A percentile compares a stretch with the other conserved stretches of the same genome.
Conservation (phyloP, 2,113 vertebrate species). For the Nerophis ophidion region DNA sequence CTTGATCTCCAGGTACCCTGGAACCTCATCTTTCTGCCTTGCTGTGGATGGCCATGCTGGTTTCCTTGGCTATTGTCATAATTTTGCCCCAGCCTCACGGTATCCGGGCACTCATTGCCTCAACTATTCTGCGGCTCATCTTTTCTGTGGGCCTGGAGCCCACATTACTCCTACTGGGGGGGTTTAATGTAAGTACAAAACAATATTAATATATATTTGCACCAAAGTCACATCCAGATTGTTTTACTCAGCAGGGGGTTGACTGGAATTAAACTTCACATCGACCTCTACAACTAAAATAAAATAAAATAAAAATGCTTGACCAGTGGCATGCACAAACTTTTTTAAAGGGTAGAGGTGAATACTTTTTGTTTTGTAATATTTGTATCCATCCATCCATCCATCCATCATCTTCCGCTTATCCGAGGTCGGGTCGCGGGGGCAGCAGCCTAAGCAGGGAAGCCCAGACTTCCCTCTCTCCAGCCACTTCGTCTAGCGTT, state of each 20-base stretch:
- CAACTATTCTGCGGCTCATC: slow-evolving; percentile 90
- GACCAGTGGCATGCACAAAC: no score
- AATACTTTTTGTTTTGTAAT: no score
- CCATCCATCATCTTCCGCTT: no score
- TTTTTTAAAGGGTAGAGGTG: no score
- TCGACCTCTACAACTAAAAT: background rate
- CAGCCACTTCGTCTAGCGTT: no score
- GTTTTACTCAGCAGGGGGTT: background rate
- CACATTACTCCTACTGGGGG: slow-evolving; percentile 88
- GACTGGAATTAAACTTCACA: background rate
- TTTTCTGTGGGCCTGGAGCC: slow-evolving; percentile 96
- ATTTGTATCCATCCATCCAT: no score
- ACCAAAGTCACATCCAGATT: background rate
- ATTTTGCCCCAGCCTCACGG: slow-evolving; percentile 93
- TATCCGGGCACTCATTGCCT: slow-evolving; percentile 90
- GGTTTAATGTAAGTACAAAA: slow-evolving; percentile 84
- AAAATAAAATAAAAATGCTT: no score
- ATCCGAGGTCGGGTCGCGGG: no score
- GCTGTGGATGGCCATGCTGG: slow-evolving; percentile 92
- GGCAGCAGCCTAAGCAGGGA: no score
- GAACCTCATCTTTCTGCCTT: slow-evolving; percentile 90
- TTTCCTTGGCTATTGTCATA: slow-evolving; percentile 91
- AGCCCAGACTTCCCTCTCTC: no score
- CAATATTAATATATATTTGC: background rate
- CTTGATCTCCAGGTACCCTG: slow-evolving; percentile 75